phyloP scores from a whole-genome alignment of 2,888 invertebrate species.

The Heliconius aoede region DNA sequence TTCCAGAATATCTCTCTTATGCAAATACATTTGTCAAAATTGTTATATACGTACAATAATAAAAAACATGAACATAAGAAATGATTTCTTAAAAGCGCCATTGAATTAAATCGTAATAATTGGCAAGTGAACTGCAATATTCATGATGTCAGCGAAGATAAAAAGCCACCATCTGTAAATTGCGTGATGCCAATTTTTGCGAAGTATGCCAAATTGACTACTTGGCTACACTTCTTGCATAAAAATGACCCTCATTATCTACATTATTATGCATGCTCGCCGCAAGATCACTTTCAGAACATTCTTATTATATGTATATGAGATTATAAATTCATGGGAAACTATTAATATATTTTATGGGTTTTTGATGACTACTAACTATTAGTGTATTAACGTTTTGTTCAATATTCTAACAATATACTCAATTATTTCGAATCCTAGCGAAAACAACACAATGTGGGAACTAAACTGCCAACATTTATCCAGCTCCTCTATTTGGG shows the following conservation, averaged over 20 bases:
- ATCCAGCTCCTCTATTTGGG: constrained; percentile 55
- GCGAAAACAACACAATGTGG: neutral
- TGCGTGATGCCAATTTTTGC: constrained; percentile 50
- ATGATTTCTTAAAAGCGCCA: constrained; percentile 41
- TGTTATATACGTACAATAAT: neutral
- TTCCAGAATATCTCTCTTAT: neutral
- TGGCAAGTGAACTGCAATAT: constrained; percentile 49
- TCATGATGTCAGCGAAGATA: constrained; percentile 51
- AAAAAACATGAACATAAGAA: constrained; percentile 28
- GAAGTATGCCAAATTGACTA: constrained; percentile 50
- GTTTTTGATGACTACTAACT: neutral
- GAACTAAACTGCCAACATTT: constrained; percentile 24
- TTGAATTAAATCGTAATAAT: constrained; percentile 50
- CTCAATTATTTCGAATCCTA: neutral
- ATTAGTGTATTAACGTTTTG: neutral
- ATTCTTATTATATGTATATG: constrained; percentile 33
- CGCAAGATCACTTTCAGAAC: constrained; percentile 35
- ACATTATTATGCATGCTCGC: constrained; percentile 41
- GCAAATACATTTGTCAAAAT: neutral
- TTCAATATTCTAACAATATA: neutral
- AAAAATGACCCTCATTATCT: constrained; percentile 50
- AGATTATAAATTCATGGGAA: constrained; percentile 33
- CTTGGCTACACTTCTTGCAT: constrained; percentile 50
- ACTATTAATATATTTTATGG: constrained; percentile 21
- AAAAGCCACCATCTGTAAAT: constrained; percentile 51